Evolutionary conservation across 2,888 invertebrate species (phyloP).

Genomic region (Agrilus cyanescens): DNA sequence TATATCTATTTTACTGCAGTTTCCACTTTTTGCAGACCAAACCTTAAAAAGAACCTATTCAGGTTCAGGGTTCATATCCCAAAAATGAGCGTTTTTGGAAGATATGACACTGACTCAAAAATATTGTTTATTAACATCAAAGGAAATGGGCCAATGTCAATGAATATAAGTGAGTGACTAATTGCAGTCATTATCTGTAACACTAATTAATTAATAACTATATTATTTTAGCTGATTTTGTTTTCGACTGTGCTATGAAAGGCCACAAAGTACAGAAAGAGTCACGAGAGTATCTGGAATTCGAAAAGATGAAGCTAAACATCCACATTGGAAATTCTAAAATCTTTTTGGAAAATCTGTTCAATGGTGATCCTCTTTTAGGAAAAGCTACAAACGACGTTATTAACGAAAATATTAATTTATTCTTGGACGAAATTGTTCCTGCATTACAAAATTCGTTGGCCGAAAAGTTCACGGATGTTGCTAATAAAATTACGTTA

Average conservation of each 20-base stretch:
- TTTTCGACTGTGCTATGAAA: conserved; percentile 51
- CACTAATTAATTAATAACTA: neutral
- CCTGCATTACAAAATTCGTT: conserved; percentile 53
- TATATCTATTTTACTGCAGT: no score
- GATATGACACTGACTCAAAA: conserved; percentile 58
- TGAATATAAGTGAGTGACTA: conserved; percentile 51
- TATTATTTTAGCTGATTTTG: conserved; percentile 47
- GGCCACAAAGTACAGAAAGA: conserved; percentile 45
- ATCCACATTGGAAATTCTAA: conserved; percentile 48
- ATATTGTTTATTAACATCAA: conserved; percentile 49
- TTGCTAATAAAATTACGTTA: conserved; percentile 57
- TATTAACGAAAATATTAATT: conserved; percentile 53
- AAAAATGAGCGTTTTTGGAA: conserved; percentile 47
- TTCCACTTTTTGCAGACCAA: conserved; percentile 39
- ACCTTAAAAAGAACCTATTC: conserved; percentile 49
- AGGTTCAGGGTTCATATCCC: conserved; percentile 50
- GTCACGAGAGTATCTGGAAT: conserved; percentile 48
- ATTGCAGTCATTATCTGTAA: neutral
- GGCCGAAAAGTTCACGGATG: conserved; percentile 52
- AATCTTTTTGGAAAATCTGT: conserved; percentile 52
- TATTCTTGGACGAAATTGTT: conserved; percentile 54
- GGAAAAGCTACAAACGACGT: conserved; percentile 54
- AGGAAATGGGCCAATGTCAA: conserved; percentile 52
- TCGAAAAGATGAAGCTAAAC: conserved; percentile 50
- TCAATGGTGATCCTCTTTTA: conserved; percentile 52